Evolutionary conservation across 2,113 vertebrate genomes (phyloP).

Genomic region (Stegastes partitus): DNA sequence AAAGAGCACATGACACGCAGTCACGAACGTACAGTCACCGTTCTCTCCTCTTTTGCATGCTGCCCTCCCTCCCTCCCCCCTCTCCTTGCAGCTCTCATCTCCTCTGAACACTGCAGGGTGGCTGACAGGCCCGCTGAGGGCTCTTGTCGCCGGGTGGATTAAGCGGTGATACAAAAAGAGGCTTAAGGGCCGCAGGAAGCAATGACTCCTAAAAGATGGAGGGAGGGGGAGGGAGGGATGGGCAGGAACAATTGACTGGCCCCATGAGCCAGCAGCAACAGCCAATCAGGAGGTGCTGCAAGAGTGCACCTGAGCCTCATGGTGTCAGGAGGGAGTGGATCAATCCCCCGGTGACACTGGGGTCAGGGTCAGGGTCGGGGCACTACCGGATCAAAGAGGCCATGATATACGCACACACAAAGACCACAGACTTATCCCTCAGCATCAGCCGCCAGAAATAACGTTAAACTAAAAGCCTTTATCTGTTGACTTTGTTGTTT

Average conservation of each 20-base stretch:
- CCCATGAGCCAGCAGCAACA: constrained; percentile 40
- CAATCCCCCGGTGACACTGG: constrained; percentile 65
- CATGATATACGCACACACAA: constrained; percentile 52
- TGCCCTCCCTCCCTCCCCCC: background rate
- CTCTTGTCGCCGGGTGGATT: constrained; percentile 81
- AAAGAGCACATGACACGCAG: constrained; percentile 38
- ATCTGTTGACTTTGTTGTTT: constrained; percentile 22
- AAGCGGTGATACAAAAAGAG: constrained; percentile 82
- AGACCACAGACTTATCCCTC: constrained; percentile 38
- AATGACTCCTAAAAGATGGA: constrained; percentile 71
- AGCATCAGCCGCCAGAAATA: constrained; percentile 35
- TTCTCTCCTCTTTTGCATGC: constrained; percentile 14
- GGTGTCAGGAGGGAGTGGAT: constrained; percentile 55
- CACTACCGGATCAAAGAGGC: constrained; percentile 68
- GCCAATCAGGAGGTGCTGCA: constrained; percentile 61
- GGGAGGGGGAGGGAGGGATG: background rate
- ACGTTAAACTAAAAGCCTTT: constrained; percentile 25
- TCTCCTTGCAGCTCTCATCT: constrained; percentile 58
- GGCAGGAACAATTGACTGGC: constrained; percentile 45
- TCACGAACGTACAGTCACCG: constrained; percentile 7
- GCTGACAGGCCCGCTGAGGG: constrained; percentile 79
- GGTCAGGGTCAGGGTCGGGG: constrained; percentile 77
- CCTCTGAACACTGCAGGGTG: constrained; percentile 73
- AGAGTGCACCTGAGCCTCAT: constrained; percentile 67
- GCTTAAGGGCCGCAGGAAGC: constrained; percentile 78